phyloP scores from a whole-genome alignment of 2,797 vertebrate genomes.

The Microctenopoma lineatum region DNA sequence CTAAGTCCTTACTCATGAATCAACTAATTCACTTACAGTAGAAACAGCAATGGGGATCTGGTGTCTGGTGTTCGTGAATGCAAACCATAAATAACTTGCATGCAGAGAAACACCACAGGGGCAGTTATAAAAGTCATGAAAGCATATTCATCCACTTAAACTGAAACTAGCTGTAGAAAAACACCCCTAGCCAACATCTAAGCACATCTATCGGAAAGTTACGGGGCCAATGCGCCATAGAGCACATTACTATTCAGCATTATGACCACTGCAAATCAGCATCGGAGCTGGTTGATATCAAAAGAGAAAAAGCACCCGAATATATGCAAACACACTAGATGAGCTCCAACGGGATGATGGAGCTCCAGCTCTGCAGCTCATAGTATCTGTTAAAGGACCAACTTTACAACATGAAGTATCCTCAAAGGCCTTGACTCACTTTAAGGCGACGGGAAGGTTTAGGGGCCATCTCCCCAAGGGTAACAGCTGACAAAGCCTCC shows the following conservation, averaged over 20 bases:
- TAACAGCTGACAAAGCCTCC: slow-evolving; percentile 40
- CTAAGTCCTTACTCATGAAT: slow-evolving; percentile 14
- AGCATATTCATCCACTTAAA: slow-evolving; percentile 10
- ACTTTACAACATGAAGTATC: slow-evolving; percentile 8
- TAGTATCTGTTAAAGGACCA: background rate
- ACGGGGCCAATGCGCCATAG: slow-evolving; percentile 5
- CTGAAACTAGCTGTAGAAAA: background rate
- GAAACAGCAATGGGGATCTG: background rate
- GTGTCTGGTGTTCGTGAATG: slow-evolving; percentile 15
- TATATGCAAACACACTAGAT: background rate
- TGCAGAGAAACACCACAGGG: background rate
- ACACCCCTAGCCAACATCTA: background rate
- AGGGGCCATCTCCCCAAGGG: slow-evolving; percentile 10
- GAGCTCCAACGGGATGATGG: slow-evolving; percentile 21
- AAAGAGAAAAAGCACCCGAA: background rate
- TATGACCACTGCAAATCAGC: background rate
- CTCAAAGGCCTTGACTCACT: slow-evolving; percentile 22
- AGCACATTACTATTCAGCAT: slow-evolving; percentile 30
- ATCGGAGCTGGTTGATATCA: slow-evolving; percentile 39
- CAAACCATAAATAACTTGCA: background rate
- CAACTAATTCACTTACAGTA: slow-evolving; percentile 20
- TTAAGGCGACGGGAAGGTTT: slow-evolving; percentile 8
- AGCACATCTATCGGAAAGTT: slow-evolving; percentile 14
- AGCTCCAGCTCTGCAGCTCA: slow-evolving; percentile 23
- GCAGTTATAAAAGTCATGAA: background rate